Conservation (phyloP, 2,797 vertebrate species). For the Sebastolobus alascanus region DNA sequence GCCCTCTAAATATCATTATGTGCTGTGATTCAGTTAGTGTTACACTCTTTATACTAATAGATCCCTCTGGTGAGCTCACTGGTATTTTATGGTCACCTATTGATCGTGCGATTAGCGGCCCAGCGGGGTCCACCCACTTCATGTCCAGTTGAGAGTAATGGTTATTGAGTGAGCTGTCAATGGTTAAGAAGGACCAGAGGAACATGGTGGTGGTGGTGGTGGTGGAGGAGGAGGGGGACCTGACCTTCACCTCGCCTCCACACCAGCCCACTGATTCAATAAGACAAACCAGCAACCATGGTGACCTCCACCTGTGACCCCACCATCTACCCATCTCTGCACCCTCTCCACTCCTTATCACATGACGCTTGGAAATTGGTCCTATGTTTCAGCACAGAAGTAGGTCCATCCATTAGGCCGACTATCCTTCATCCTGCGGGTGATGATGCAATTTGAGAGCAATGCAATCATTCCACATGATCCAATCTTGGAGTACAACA, state of each 20-base stretch:
- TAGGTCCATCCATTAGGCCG: conserved; percentile 54
- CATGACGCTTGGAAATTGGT: conserved; percentile 39
- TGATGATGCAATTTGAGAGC: conserved; percentile 79
- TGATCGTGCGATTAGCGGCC: conserved; percentile 78
- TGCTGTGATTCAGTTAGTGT: conserved; percentile 54
- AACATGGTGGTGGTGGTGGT: conserved; percentile 35
- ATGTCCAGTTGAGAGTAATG: conserved; percentile 79
- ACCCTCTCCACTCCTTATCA: conserved; percentile 40
- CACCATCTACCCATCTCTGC: conserved; percentile 32
- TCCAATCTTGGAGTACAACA: conserved; percentile 59
- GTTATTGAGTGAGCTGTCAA: conserved; percentile 79
- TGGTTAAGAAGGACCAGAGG: conserved; percentile 67
- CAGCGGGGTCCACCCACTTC: conserved; percentile 69
- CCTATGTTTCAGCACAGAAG: conserved; percentile 31
- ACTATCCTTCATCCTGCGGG: conserved; percentile 67
- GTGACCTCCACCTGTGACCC: conserved; percentile 54
- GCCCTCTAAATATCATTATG: conserved; percentile 46
- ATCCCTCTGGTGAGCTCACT: conserved; percentile 60
- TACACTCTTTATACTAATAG: conserved; percentile 59
- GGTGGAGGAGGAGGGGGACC: neutral
- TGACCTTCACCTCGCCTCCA: conserved; percentile 74
- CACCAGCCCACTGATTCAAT: conserved; percentile 55
- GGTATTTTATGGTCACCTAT: conserved; percentile 81
- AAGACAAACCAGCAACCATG: conserved; percentile 52
- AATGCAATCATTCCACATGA: conserved; percentile 74